phyloP scores from a whole-genome alignment of 2,797 vertebrate species.

The Sebastes kiyomatsui region DNA sequence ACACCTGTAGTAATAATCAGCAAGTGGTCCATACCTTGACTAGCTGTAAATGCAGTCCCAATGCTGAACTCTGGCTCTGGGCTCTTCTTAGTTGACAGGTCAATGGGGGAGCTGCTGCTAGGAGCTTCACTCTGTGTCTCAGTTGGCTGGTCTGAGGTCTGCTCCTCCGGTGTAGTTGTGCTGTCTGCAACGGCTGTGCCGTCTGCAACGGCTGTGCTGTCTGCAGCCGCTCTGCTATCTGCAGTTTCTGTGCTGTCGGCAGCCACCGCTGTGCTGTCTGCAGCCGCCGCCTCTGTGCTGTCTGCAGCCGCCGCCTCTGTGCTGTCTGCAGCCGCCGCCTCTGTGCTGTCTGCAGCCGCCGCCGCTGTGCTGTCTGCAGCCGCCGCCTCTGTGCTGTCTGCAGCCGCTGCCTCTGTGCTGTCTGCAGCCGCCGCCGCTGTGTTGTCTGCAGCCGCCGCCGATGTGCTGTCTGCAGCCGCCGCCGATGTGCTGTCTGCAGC shows the following conservation, averaged over 20 bases:
- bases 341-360: not conserved
- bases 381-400: accelerated
- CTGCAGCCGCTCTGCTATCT: slow-evolving; percentile 1
- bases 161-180: not conserved
- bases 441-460: too few relatives aligned
- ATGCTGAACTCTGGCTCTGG: slow-evolving; percentile 67
- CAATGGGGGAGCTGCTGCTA: slow-evolving; percentile 83
- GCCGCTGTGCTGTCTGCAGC: not conserved
- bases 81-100: slow-evolving; percentile 89
- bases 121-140: slow-evolving; percentile 40
- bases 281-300: accelerated
- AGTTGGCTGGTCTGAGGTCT: slow-evolving; percentile 35
- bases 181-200: not conserved
- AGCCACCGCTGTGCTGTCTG: accelerated
- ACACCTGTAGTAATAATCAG: not conserved
- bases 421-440: too few relatives aligned
- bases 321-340: not conserved
- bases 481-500: not conserved
- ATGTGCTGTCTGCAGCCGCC: too few relatives aligned
- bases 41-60: not conserved
- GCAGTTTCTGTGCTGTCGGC: not conserved
- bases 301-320: accelerated
- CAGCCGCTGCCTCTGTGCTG: not conserved
- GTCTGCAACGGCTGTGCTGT: too few relatives aligned
- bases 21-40: slow-evolving; percentile 43